Base-by-base conservation (phyloP, 2,888 invertebrate genomes). In the Conistra vaccinii region DNA sequence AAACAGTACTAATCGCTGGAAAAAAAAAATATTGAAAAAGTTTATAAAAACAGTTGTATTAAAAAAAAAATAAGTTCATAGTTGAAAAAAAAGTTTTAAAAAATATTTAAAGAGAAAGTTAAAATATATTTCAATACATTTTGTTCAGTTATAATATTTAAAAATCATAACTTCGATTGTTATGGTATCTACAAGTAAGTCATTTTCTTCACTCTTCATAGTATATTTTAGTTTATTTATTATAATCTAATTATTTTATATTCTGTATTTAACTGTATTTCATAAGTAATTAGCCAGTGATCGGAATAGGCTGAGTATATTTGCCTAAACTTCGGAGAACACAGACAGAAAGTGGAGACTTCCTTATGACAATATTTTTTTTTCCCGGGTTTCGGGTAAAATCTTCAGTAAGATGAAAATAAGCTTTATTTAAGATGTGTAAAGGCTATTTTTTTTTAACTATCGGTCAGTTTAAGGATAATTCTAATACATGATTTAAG, bases 111-210 rank as follows among this genome's bases (percentile, higher is more conserved):
- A 57, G 26, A 60, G 57, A n/a, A 69, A 61, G 58, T 73, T 39
- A 17, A 1, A 29, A 39, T 29, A 23, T 3, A 55, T 51, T 42
- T 1, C 42, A 14, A 3, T 45, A 45, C 45, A 17, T 20, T 20
- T 48, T 62, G 58, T 70, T 71, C 71, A 70, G 77, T 80, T 65
- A 12, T 3, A 29, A 53, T 20, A 71, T 51, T 12, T 20, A 20
- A 26, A 62, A 65, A 57, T 7, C 26, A 70, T 53, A 79, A 45
- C 32, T 71, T 51, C 42, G 14, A 55, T 70, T 62, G 69, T 80
- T 81, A 23, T 62, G 17, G 55, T 6, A 23, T 72, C 51, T 68
- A 5, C 65, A 79, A 81, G 81, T 81, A 81, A 81, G 81, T 79
- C 39, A 45, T 14, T 58, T 60, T 74, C 10, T 45, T 55, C 67